Base-by-base conservation (phyloP, 1,140 invertebrate genomes). In the Tetranychus urticae region DNA sequence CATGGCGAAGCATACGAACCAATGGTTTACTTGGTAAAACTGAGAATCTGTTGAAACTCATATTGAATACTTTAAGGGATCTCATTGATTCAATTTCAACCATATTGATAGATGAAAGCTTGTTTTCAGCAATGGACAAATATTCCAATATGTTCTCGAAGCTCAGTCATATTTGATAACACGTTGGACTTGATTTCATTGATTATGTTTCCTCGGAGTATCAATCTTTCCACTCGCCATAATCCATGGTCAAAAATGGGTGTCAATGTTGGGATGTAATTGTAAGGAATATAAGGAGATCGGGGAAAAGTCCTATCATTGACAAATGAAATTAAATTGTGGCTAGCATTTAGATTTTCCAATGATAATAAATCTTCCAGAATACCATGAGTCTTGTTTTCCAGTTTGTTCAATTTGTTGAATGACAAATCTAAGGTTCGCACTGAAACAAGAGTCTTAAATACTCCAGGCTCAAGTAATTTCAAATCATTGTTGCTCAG, bases 301-400 rank as follows among this genome's bases (percentile, higher is more conserved):
- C 81, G 82, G 0, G 88, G 87, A 65, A 93, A 87, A 46, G 83
- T 87, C 70, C 86, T 86, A 61, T 81, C 79, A 0, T 82, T 83
- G 3, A 93, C 76, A 67, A 84, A 86, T 37, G 83, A 83, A 59
- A 93, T 82, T 67, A 79, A 80, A 69, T 93, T 93, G 71, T 86
- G 77, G 64, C 84, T 88, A 31, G 90, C 70, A 73, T 90, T 82
- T 8, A 91, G 69, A 74, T 71, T 75, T 74, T 88, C 84, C 34
- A 90, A 69, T 3, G 86, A 89, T 0, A 90, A 72, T 65, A 85
- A 83, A 67, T 89, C 86, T 62, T 89, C 86, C 23, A 92, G 74
- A 1, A 91, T 70, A 1, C 86, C 83, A 67, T 89, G 77, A 0
- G 87, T 90, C 70, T 85, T 87, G 69, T 93, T 93, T 68, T 93